These are phyloP conservation scores for Heteractis magnifica DNA, from an alignment of 92 coral and sea anemone genomes.

Conservation along the genomic window DNA sequence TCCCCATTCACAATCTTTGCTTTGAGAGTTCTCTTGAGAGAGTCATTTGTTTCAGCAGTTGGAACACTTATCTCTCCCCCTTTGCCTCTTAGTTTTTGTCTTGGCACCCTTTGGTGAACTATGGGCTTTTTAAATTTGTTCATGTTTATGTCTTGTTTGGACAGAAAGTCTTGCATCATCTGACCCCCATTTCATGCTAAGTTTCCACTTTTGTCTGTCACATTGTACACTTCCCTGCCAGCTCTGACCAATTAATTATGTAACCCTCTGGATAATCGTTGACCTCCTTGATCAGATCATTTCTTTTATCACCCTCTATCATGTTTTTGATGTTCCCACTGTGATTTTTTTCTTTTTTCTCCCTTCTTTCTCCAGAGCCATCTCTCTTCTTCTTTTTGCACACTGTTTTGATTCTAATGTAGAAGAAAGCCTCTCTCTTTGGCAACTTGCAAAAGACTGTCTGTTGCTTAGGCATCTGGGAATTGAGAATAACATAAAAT, in stretches of 20 bases:
- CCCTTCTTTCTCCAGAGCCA: neutral
- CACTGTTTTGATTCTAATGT: neutral
- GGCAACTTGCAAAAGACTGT: slow-evolving; percentile 8
- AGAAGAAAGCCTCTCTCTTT: slow-evolving; percentile 8
- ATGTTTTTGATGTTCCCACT: neutral
- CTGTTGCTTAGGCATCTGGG: slow-evolving; percentile 17
- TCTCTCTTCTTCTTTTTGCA: slow-evolving; percentile 5
- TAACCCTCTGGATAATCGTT: neutral
- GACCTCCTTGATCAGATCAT: neutral
- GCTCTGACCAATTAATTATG: slow-evolving; percentile 6
- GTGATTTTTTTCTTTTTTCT: slow-evolving; percentile 6
- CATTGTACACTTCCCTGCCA: slow-evolving; percentile 16
- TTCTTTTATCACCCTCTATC: neutral
- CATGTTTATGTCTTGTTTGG: slow-evolving; percentile 3
- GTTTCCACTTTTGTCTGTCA: neutral
- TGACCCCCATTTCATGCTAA: slow-evolving; percentile 25
- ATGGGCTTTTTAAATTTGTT: neutral
- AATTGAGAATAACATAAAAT: neutral
- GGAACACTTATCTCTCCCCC: slow-evolving; percentile 15
- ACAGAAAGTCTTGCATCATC: slow-evolving; percentile 4
- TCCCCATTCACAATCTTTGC: slow-evolving; percentile 15
- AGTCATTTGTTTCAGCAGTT: slow-evolving; percentile 9
- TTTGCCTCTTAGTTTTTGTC: slow-evolving; percentile 7
- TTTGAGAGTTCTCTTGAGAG: neutral
- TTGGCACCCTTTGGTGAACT: neutral